Evolutionary conservation across 1,140 invertebrate species (phyloP).

Genomic region (Euura lappo): DNA sequence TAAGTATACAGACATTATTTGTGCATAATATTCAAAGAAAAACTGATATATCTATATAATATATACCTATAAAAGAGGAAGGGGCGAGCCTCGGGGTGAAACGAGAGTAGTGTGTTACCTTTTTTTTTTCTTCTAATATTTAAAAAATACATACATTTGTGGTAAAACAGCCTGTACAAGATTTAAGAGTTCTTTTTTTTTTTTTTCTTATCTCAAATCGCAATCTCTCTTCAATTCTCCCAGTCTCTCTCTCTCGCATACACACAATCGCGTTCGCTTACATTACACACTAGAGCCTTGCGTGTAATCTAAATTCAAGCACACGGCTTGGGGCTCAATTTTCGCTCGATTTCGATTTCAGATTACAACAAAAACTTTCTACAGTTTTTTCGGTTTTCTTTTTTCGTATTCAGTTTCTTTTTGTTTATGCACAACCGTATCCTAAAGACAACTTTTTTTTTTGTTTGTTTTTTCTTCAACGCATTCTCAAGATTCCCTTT

Average conservation of each 20-base stretch:
- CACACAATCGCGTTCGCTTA: not conserved
- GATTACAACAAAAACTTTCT: not conserved
- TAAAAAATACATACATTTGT: slow-evolving; percentile 40
- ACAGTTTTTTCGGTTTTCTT: not conserved
- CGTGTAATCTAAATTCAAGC: slow-evolving; percentile 7
- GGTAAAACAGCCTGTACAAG: slow-evolving; percentile 37
- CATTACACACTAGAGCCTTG: not conserved
- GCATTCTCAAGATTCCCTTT: too few species aligned
- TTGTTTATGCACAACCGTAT: not conserved
- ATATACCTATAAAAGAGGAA: not conserved
- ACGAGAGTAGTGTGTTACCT: slow-evolving; percentile 7
- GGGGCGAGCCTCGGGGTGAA: not conserved
- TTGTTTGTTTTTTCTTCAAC: not conserved
- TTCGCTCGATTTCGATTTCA: too few species aligned
- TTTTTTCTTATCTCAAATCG: not conserved
- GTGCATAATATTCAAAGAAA: not conserved
- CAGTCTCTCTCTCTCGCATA: not conserved
- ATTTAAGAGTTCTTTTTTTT: slow-evolving; percentile 8
- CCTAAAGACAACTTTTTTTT: not conserved
- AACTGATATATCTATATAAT: too few species aligned
- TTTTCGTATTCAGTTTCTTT: not conserved
- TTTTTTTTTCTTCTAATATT: slow-evolving; percentile 20
- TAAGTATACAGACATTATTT: not conserved
- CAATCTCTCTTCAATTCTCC: not conserved
- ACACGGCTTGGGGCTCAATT: not conserved